Conservation (phyloP, 2,113 vertebrate genomes). For the Heptranchias perlo region DNA sequence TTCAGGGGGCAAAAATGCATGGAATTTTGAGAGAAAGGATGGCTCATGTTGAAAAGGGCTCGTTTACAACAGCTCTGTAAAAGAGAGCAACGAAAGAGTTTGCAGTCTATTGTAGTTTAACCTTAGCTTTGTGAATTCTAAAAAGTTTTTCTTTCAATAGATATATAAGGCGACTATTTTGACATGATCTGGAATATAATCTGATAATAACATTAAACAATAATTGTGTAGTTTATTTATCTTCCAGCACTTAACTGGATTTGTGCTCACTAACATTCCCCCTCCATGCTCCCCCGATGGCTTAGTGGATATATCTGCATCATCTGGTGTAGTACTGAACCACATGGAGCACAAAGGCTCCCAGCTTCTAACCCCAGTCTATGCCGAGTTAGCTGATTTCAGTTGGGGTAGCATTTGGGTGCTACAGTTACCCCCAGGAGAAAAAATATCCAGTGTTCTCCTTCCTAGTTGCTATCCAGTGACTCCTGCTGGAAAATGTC, state of each 20-base stretch:
- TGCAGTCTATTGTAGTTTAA: not conserved
- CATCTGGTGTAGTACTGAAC: not conserved
- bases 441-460: not conserved
- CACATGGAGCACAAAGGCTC: not conserved
- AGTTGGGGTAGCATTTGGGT: not conserved
- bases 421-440: not conserved
- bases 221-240: not conserved
- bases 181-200: not conserved
- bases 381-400: not conserved
- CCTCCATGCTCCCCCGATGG: not conserved
- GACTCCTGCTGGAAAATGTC: not conserved
- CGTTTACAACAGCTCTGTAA: not conserved
- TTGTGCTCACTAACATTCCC: not conserved
- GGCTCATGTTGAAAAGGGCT: not conserved
- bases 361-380: not conserved
- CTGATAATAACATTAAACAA: not conserved
- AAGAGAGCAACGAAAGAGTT: not conserved
- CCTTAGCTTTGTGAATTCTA: not conserved
- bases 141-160: not conserved
- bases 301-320: not conserved
- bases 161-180: not conserved
- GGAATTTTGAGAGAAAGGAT: conserved; percentile 16
- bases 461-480: not conserved
- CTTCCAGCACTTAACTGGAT: not conserved
- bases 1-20: not conserved